Percentiles rank a stretch among this genome's conserved stretches.
phyloP scores from a whole-genome alignment of 1,140 invertebrate genomes.

The Nautilus pompilius region DNA sequence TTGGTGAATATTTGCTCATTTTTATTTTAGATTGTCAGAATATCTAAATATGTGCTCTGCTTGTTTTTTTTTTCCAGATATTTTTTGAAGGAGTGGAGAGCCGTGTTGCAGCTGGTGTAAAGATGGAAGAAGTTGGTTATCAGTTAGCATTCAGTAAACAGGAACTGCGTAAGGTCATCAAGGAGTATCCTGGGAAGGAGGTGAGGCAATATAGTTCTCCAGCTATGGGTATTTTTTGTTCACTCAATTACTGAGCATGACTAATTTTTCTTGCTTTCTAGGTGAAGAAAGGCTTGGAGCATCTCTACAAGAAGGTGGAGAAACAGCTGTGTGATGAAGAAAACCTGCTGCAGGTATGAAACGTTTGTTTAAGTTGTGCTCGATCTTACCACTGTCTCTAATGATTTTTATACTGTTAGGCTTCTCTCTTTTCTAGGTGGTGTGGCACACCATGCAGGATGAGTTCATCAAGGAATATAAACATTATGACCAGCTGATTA shows the following conservation, averaged over 20 bases:
- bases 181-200: slow-evolving; percentile 91
- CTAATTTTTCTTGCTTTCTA: too few species aligned
- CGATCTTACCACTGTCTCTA: too few species aligned
- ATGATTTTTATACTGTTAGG: too few species aligned
- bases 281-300: slow-evolving; percentile 92
- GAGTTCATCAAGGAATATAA: slow-evolving; percentile 98
- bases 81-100: slow-evolving; percentile 94
- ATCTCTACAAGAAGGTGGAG: slow-evolving; percentile 94
- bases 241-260: neutral
- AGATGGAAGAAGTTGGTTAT: slow-evolving; percentile 96
- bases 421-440: slow-evolving; percentile 67
- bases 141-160: slow-evolving; percentile 97
- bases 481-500: slow-evolving; percentile 87
- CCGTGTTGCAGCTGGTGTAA: slow-evolving; percentile 87
- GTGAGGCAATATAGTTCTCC: slow-evolving; percentile 32
- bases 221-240: neutral
- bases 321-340: slow-evolving; percentile 96
- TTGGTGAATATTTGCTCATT: too few species aligned
- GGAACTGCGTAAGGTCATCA: slow-evolving; percentile 91
- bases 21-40: neutral
- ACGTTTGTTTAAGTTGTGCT: too few species aligned
- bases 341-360: slow-evolving; percentile 79
- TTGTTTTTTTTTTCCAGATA: slow-evolving; percentile 59
- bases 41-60: neutral
- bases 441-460: slow-evolving; percentile 99